Evolutionary conservation across 2,113 vertebrate genomes (phyloP).

Genomic region (Jaculus jaculus): DNA sequence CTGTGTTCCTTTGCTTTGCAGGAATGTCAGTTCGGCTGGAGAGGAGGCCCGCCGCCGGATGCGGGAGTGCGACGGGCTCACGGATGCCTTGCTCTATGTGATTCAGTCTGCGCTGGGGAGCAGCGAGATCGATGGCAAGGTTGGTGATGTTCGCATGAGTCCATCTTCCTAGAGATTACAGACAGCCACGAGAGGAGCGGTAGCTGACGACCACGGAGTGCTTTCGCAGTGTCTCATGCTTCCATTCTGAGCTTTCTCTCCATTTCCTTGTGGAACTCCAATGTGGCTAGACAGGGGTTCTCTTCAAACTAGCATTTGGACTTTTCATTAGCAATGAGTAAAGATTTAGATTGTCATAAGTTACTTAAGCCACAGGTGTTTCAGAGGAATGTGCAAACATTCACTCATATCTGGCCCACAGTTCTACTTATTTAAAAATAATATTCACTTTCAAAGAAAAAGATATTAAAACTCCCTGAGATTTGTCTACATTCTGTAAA

Average conservation of each 20-base stretch:
- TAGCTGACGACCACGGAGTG: no score
- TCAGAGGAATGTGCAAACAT: not conserved
- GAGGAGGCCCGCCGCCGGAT: constrained; percentile 98
- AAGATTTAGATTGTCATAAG: not conserved
- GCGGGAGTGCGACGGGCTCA: constrained; percentile 98
- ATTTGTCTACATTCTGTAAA: not conserved
- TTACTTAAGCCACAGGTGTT: not conserved
- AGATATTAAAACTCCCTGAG: not conserved
- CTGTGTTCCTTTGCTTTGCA: constrained; percentile 84
- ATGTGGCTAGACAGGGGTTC: accelerated
- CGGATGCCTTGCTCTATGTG: constrained; percentile 96
- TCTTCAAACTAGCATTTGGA: not conserved
- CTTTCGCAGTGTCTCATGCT: not conserved
- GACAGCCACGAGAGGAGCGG: accelerated
- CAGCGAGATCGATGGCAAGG: constrained; percentile 99
- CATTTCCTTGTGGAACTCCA: not conserved
- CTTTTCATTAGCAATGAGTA: not conserved
- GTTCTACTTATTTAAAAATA: not conserved
- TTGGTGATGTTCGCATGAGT: constrained; percentile 82
- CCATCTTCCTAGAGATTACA: not conserved
- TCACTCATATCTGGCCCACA: not conserved
- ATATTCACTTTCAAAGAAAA: not conserved
- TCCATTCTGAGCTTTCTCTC: not conserved
- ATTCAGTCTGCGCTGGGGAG: constrained; percentile 98
- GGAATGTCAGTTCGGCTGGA: constrained; percentile 98